Evolutionary conservation across 1,140 invertebrate genomes (phyloP), one percentile per base, ranked within the genome.

Genomic region (Drosophila kikkawai): DNA sequence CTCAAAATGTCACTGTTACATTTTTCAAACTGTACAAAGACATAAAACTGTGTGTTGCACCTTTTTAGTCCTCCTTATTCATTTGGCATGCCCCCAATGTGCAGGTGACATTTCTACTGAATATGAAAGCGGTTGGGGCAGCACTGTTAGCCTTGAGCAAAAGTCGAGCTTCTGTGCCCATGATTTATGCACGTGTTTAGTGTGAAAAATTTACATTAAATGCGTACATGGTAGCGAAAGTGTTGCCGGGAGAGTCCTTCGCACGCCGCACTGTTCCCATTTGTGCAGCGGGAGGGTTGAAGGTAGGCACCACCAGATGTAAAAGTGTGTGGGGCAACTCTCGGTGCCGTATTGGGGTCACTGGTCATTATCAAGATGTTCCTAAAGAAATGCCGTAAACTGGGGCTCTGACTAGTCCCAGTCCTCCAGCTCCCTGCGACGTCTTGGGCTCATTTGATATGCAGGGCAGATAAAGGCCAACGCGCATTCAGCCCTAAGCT

Each of bases 341-440:
- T 53, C 32, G 61, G 29, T 45, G 42, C 13, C 50, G 66, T 84
- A 90, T 88, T 84, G 80, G 69, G 84, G 84, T 88, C 84, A 88
- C 84, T 88, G 84, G 84, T 88, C 84, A 88, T 88, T 88, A 88
- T 88, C 84, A 88, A 88, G 84, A 88, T 88, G 85, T 84, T 84
- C 78, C 81, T 61, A 84, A 90, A 88, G 80, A 80, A 88, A 88
- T 80, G 69, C 76, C 71, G 69, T 80, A 83, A 83, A 88, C 53
- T 88, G 84, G 66, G 59, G 56, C 79, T 58, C 37, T 13, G 9
- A 57, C 32, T 61, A 36, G 29, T 55, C 57, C 58, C 50, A 39
- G 45, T 60, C 47, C 60, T 29, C 17, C 8, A 34, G 17, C 60
- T 48, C 64, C 60, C 44, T 66, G 42, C 53, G 37, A 44, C 36